Evolutionary conservation across 1,140 invertebrate genomes (phyloP).

Genomic region (Papilio aristodemus): DNA sequence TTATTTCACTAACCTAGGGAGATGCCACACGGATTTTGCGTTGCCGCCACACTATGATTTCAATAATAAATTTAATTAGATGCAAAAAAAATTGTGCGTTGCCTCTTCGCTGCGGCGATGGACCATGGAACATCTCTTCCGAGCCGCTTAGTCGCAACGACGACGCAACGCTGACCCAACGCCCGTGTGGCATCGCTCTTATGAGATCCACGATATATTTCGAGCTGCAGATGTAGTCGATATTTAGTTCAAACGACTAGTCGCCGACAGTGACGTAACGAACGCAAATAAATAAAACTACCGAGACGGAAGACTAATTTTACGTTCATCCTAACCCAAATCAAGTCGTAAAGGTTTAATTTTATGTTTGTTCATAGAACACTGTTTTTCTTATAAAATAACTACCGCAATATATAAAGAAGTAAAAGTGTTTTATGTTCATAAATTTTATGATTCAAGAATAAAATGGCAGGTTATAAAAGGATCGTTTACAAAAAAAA

Average conservation of each 20-base stretch:
- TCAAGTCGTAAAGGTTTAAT: conserved; percentile 11
- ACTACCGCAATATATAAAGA: background rate
- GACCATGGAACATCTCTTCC: too few species aligned
- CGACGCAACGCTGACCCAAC: too few species aligned
- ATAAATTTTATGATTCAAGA: background rate
- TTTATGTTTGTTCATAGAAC: conserved; percentile 4
- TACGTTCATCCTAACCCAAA: conserved; percentile 16
- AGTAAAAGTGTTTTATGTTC: background rate
- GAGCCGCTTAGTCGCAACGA: too few species aligned
- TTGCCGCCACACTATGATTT: too few species aligned
- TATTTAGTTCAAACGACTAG: background rate
- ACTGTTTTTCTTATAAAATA: background rate
- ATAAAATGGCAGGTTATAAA: too few species aligned
- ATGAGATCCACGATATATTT: background rate
- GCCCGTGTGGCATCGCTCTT: too few species aligned
- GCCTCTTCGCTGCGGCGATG: too few species aligned
- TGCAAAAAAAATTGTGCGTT: too few species aligned
- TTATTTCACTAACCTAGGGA: too few species aligned
- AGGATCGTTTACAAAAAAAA: too few species aligned
- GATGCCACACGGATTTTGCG: too few species aligned
- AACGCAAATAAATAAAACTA: conserved; percentile 12
- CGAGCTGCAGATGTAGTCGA: background rate
- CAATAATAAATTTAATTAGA: too few species aligned
- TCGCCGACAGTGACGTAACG: conserved; percentile 1
- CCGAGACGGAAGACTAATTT: conserved; percentile 11